Conservation (phyloP, 37 sponge, comb jelly and placozoan species). For the Halisarca cf. caerulea region DNA sequence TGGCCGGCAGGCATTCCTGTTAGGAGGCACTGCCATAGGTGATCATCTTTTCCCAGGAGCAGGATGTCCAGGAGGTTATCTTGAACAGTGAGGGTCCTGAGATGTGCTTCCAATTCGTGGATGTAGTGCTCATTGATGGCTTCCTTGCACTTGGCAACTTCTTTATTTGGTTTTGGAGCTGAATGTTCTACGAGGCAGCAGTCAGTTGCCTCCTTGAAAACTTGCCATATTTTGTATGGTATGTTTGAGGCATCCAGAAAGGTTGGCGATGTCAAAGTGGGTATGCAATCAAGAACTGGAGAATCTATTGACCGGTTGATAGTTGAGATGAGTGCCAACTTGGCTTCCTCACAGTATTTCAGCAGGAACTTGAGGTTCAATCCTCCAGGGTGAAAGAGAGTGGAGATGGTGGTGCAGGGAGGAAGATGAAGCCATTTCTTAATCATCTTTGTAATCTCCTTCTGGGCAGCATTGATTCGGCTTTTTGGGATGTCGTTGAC, state of each 20-base stretch:
- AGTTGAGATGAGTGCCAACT: not conserved
- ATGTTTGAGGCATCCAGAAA: not conserved
- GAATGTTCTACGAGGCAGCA: not conserved
- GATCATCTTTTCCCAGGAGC: not conserved
- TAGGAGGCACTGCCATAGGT: not conserved
- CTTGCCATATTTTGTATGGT: not conserved
- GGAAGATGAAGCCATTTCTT: slow-evolving; percentile 9
- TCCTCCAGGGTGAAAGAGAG: not conserved
- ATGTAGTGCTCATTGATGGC: not conserved
- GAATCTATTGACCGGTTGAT: not conserved
- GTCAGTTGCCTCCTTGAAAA: not conserved
- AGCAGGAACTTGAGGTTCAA: not conserved
- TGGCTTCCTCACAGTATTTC: not conserved
- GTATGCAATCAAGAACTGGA: not conserved
- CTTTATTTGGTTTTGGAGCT: not conserved
- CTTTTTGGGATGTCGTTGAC: slow-evolving; percentile 6
- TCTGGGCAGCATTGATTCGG: not conserved
- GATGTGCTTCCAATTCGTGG: not conserved
- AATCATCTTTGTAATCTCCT: not conserved
- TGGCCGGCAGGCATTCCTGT: slow-evolving; percentile 16
- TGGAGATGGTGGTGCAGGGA: not conserved
- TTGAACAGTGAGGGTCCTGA: not conserved
- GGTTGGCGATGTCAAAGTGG: not conserved
- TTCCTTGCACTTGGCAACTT: not conserved
- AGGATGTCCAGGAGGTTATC: not conserved